Evolutionary conservation across 2,113 vertebrate species (phyloP).

Genomic region (Mastomys natalensis): DNA sequence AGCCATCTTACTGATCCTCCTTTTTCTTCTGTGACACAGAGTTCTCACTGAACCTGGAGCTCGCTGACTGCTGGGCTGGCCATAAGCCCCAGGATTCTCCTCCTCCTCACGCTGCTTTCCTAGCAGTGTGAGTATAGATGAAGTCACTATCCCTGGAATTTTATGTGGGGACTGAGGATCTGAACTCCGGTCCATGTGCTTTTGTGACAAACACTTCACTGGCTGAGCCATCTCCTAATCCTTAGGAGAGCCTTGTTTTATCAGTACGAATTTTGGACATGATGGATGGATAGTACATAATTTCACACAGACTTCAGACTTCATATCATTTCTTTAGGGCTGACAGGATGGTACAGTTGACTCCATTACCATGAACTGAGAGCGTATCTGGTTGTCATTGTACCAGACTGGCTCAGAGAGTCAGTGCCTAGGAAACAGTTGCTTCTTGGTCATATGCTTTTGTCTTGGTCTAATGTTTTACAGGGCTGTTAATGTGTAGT

Average conservation of each 20-base stretch:
- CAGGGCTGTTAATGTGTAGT: slow-evolving; percentile 51
- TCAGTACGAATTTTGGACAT: background rate
- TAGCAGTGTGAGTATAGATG: background rate
- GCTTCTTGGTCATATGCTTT: slow-evolving; percentile 36
- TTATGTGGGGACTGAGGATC: background rate
- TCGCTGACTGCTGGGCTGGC: background rate
- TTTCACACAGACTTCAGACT: background rate
- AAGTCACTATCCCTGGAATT: background rate
- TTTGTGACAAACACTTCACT: background rate
- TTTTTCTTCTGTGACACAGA: background rate
- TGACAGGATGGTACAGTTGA: background rate
- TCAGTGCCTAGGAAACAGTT: slow-evolving; percentile 23
- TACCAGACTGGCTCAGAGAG: background rate
- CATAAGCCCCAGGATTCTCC: background rate
- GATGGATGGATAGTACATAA: background rate
- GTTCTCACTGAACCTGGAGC: background rate
- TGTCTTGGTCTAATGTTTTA: slow-evolving; percentile 61
- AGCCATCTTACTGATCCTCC: background rate
- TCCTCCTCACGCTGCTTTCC: too few relatives aligned
- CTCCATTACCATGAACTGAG: background rate
- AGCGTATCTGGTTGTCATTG: background rate
- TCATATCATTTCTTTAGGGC: background rate
- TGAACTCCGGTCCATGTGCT: background rate
- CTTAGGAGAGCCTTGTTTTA: background rate
- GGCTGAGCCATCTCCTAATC: background rate